Evolutionary conservation across 2,113 vertebrate species (phyloP), one percentile per base, ranked within the genome.

Genomic region (Ardeotis arabs): DNA sequence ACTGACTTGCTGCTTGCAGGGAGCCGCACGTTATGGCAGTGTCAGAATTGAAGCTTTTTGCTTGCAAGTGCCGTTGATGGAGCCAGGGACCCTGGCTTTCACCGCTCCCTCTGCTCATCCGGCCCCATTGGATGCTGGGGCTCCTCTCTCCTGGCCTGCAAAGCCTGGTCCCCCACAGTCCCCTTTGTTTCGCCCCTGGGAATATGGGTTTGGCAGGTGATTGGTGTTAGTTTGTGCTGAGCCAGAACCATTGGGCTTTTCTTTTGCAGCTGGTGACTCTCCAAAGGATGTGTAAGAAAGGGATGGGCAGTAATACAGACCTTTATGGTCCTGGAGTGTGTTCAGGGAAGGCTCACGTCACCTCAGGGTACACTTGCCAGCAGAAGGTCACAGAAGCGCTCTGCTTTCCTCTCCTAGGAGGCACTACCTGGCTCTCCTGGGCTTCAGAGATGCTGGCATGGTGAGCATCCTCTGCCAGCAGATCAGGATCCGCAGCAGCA

Each of bases 91-190:
- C 11, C 23, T 1, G 4, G 27, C 20, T 67, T 60, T 45, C 52
- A 14, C 56, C 0, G 0, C 22, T 63, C 41, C 33, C 44, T 66
- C 14, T n/a, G 20, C 64, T 66, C 4, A 0, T 44, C 45, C 74
- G 66, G 50, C 50, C 50, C 35, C 4, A 0, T 44, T 1, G 6
- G 18, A 9, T 24, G 12, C 2, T 1, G 44, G 25, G 24, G 10
- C 31, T 76, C n/a, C 49, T 92, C 55, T 74, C 39, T 80, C 25
- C 63, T 21, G 2, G 19, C 37, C 29, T 1, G 4, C 49, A 21
- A 73, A 73, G 15, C 20, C 20, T 49, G 21, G 20, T 49, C 47
- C 53, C 28, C 27, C 28, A 18, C 28, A 55, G 16, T 13, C n/a
- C 18, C 59, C n/a, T 35, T 35, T 9, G 14, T 60, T 60, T 60